phyloP scores from a whole-genome alignment of 2,888 invertebrate species.

The Stenchaetothrips biformis region DNA sequence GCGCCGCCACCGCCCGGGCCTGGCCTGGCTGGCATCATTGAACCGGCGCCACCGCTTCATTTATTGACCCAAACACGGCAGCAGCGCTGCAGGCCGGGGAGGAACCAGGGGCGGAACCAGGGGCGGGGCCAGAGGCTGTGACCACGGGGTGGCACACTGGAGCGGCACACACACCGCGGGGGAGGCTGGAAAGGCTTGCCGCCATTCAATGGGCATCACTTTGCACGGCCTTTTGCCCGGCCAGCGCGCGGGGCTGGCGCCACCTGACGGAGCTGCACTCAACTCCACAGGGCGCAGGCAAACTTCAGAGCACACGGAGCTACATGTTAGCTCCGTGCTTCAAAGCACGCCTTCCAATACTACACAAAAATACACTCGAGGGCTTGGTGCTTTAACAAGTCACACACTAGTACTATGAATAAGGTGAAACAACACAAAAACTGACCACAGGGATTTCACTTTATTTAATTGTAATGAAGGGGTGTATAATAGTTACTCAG shows the following conservation, averaged over 20 bases:
- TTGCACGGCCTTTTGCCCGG: neutral
- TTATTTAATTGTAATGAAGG: slow-evolving; percentile 1
- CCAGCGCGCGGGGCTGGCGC: neutral
- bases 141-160: no score
- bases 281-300: neutral
- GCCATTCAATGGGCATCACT: neutral
- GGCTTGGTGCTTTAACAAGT: neutral
- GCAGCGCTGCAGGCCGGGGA: no score
- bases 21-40: no score
- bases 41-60: no score
- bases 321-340: neutral
- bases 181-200: neutral
- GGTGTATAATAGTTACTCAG: slow-evolving; percentile 12
- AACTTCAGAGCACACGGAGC: neutral
- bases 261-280: neutral
- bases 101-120: no score
- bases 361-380: neutral
- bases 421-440: neutral
- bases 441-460: neutral
- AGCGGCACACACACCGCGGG: no score
- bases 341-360: neutral
- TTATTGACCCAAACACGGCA: no score
- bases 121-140: no score
- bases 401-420: neutral
- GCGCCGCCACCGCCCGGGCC: no score